Evolutionary conservation across 2,797 vertebrate genomes (phyloP).

Genomic region (Chlorospingus flavigularis): DNA sequence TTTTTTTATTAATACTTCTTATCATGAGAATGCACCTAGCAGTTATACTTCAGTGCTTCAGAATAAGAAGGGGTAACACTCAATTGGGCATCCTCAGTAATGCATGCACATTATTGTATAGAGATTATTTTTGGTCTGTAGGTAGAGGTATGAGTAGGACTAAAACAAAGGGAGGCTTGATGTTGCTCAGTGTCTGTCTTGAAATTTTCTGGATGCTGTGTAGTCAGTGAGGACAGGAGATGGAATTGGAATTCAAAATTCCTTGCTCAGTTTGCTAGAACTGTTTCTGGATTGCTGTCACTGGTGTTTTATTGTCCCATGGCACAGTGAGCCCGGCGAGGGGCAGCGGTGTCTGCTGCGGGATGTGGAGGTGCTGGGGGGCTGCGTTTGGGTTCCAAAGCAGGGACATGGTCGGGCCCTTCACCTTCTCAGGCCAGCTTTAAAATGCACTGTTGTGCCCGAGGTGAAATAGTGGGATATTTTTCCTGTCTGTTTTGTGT

Average conservation of each 20-base stretch:
- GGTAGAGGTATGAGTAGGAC: background rate
- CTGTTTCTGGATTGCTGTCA: background rate
- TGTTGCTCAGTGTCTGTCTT: background rate
- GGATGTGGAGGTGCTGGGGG: background rate
- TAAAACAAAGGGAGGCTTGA: background rate
- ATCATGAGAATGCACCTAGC: background rate
- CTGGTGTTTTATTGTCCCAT: background rate
- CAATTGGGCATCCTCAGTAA: background rate
- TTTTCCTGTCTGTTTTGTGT: background rate
- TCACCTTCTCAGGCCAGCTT: background rate
- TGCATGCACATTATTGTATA: accelerated
- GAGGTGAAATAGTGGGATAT: background rate
- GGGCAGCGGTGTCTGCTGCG: accelerated
- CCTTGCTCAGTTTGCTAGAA: background rate
- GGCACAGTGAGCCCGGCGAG: background rate
- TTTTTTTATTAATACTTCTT: background rate
- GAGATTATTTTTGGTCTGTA: background rate
- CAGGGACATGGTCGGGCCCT: background rate
- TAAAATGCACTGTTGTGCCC: accelerated
- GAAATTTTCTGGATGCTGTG: background rate
- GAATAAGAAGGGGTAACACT: background rate
- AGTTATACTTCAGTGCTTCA: background rate
- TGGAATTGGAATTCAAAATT: background rate
- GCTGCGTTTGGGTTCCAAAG: background rate
- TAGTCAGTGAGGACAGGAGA: background rate